A percentile compares a stretch with the other conserved stretches of the same genome.
These are phyloP conservation scores for Euglossa dilemma DNA, from an alignment of 1,140 invertebrate genomes.

Conservation along the genomic window DNA sequence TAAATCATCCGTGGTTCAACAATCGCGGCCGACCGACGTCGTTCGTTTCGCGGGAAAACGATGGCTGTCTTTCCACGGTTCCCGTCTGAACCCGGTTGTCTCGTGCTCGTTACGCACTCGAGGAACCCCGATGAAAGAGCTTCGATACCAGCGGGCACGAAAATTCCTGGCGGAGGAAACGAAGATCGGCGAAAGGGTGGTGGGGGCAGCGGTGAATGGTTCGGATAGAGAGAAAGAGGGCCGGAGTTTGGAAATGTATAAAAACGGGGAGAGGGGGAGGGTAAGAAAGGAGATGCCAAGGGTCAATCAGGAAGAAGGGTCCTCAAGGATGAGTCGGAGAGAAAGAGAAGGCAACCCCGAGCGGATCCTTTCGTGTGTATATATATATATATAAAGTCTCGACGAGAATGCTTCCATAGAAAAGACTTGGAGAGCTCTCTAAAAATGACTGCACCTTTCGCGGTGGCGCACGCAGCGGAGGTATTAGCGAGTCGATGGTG, in stretches of 20 bases:
- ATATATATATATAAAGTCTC: slow-evolving; percentile 48
- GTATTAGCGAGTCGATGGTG: slow-evolving; percentile 58
- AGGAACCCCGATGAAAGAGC: slow-evolving; percentile 37
- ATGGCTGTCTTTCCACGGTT: slow-evolving; percentile 2
- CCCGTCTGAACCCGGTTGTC: neutral
- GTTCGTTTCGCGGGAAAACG: slow-evolving; percentile 21
- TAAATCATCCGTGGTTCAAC: slow-evolving; percentile 15
- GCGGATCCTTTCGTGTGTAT: slow-evolving; percentile 57
- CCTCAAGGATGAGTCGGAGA: slow-evolving; percentile 38
- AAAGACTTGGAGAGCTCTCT: slow-evolving; percentile 58
- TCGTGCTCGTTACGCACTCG: slow-evolving; percentile 46
- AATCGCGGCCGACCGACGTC: neutral
- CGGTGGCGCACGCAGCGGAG: slow-evolving; percentile 35
- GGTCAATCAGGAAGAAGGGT: slow-evolving; percentile 61
- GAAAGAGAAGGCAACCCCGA: slow-evolving; percentile 24
- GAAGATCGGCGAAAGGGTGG: neutral
- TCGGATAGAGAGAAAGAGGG: neutral
- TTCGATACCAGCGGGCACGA: slow-evolving; percentile 24
- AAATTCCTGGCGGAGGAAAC: slow-evolving; percentile 25
- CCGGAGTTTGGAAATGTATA: neutral
- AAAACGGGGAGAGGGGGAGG: neutral
- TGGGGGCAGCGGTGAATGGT: neutral
- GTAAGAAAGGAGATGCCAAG: slow-evolving; percentile 5
- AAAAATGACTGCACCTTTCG: slow-evolving; percentile 63
- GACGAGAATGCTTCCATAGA: slow-evolving; percentile 62